A percentile compares a stretch with the other conserved stretches of the same genome.
These are phyloP conservation scores for Notolabrus celidotus DNA, from an alignment of 2,797 vertebrate species.

Conservation along the genomic window DNA sequence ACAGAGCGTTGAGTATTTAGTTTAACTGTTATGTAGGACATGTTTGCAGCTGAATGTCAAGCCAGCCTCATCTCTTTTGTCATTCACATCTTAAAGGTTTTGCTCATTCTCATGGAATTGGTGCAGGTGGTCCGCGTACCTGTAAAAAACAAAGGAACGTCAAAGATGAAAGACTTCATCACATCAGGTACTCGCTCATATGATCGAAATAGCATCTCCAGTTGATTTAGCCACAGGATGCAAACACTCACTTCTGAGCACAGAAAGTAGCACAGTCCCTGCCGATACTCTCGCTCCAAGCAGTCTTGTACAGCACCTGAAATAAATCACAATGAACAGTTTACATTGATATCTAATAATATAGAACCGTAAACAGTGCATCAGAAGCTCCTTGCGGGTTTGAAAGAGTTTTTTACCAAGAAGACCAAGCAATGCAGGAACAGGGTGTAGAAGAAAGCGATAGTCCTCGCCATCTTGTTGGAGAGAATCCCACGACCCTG, in stretches of 20 bases:
- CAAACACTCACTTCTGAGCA: slow-evolving; percentile 91
- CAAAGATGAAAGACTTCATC: background rate
- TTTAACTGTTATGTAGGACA: background rate
- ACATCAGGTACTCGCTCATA: background rate
- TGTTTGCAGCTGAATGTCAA: background rate
- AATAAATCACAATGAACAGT: background rate
- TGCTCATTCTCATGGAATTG: slow-evolving; percentile 93
- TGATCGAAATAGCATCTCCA: background rate
- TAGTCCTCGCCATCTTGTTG: slow-evolving; percentile 93
- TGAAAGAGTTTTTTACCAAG: slow-evolving; percentile 86
- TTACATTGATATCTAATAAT: background rate
- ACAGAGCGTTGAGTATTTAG: background rate
- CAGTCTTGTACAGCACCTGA: slow-evolving; percentile 97
- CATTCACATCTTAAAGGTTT: slow-evolving; percentile 79
- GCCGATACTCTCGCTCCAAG: slow-evolving; percentile 96
- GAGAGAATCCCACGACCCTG: slow-evolving; percentile 95
- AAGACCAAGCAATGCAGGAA: slow-evolving; percentile 96
- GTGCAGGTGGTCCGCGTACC: slow-evolving; percentile 95
- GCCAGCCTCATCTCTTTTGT: slow-evolving; percentile 22
- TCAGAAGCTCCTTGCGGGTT: background rate
- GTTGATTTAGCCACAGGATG: background rate
- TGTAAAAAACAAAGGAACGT: slow-evolving; percentile 64
- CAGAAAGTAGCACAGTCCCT: slow-evolving; percentile 94
- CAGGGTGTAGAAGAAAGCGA: slow-evolving; percentile 97
- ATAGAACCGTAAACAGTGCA: background rate